A percentile compares a stretch with the other conserved stretches of the same genome.
These are phyloP conservation scores for Chymomyza procnemis DNA, from an alignment of 2,888 invertebrate species.

Conservation along the genomic window DNA sequence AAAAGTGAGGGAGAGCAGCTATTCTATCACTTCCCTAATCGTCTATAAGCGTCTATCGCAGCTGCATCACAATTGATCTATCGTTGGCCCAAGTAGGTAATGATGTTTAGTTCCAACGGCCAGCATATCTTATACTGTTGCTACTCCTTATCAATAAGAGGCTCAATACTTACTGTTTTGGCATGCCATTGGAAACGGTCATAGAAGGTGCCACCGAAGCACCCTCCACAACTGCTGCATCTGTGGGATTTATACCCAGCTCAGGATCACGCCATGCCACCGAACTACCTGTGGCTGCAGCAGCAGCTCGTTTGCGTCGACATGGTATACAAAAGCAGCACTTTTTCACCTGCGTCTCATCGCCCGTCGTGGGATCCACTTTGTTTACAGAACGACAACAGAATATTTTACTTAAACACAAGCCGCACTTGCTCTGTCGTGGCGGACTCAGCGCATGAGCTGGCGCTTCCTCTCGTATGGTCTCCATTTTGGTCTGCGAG, in stretches of 20 bases:
- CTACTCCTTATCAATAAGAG: too few species aligned
- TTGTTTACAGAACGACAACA: constrained; percentile 78
- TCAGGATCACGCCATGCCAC: constrained; percentile 77
- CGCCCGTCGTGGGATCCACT: constrained; percentile 75
- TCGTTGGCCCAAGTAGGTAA: too few species aligned
- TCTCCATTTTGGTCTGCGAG: constrained; percentile 39
- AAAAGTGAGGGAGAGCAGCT: too few species aligned
- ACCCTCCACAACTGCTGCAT: constrained; percentile 81
- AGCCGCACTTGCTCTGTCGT: constrained; percentile 72
- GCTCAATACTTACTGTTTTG: constrained; percentile 52
- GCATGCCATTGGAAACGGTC: constrained; percentile 20
- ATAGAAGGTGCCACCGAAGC: constrained; percentile 75
- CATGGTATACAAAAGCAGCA: constrained; percentile 79
- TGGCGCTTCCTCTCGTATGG: constrained; percentile 22
- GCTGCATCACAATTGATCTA: too few species aligned
- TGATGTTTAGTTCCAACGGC: too few species aligned
- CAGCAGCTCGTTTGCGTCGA: constrained; percentile 43
- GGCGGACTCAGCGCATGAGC: constrained; percentile 29
- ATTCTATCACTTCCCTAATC: too few species aligned
- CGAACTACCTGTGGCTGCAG: constrained; percentile 41
- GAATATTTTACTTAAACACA: constrained; percentile 76
- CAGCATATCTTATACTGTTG: too few species aligned
- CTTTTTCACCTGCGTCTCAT: constrained; percentile 71
- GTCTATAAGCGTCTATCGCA: too few species aligned
- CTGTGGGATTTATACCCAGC: constrained; percentile 62